Evolutionary conservation across 1,140 invertebrate species (phyloP), one percentile per base, ranked within the genome.

Genomic region (Dreissena polymorpha): DNA sequence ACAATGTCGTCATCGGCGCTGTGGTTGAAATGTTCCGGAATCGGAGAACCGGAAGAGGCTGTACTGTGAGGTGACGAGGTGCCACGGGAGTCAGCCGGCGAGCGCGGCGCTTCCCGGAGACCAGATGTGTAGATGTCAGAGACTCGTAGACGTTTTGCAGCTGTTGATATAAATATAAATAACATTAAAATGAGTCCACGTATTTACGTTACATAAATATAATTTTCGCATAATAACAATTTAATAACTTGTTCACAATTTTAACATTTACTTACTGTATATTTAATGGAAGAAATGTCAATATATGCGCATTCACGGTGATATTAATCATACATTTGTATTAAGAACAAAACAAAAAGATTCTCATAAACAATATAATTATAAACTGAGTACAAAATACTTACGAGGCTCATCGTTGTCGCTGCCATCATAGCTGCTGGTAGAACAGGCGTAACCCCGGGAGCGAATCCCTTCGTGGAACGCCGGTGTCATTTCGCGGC

Each of bases 71-170:
- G 80, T 55, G 75, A 70, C 25, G 65, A 49, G 63, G 79, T 51
- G 12, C 68, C 71, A 13, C 74, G 78, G 50, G 29, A 57, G 64
- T 63, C 55, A 39, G 39, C 39, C 8, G 70, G 72, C 57, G 84
- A 53, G 55, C 14, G 63, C 16, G 25, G 13, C 18, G 50, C 25
- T 60, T 84, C 23, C 55, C 83, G 65, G 18, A 51, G 65, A 8
- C 53, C 64, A 0, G 74, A 64, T n/a, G 76, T 72, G 12, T 60
- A 29, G 27, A 64, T 77, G 7, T 69, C 65, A 14, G 83, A 84
- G n/a, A 68, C 27, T 6, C 87, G 76, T 0, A 79, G 3, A 49
- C 85, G 75, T 73, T 88, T 88, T 6, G 70, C 68, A 49, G 74
- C 85, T 83, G 80, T 49, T 5, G 71, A 67, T 65, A 49, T 79